Evolutionary conservation across 2,888 invertebrate species (phyloP).

Genomic region (Andrena marginata): DNA sequence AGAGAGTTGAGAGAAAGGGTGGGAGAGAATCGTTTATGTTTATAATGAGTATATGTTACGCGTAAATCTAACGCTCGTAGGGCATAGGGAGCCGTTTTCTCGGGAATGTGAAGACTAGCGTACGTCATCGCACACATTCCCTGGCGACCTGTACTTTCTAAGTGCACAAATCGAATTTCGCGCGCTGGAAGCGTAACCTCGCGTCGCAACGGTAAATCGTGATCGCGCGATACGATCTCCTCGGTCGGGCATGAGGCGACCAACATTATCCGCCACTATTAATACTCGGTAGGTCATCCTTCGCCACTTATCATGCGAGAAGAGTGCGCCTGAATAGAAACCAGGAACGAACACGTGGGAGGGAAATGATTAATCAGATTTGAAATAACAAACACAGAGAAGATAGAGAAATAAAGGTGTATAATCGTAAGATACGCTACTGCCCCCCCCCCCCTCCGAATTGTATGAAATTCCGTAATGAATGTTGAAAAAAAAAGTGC

Average conservation of each 20-base stretch:
- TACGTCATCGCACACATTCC: slow-evolving; percentile 29
- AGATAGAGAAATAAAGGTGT: slow-evolving; percentile 22
- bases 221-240: not conserved
- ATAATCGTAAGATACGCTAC: slow-evolving; percentile 53
- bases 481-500: slow-evolving; percentile 40
- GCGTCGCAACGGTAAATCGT: slow-evolving; percentile 5
- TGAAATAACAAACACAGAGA: not conserved
- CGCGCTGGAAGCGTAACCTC: slow-evolving; percentile 47
- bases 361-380: not conserved
- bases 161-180: slow-evolving; percentile 50
- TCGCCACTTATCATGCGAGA: slow-evolving; percentile 20
- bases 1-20: not conserved
- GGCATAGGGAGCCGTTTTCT: slow-evolving; percentile 39
- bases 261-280: slow-evolving; percentile 44
- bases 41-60: slow-evolving; percentile 34
- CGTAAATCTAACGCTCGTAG: slow-evolving; percentile 47
- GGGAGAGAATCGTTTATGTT: slow-evolving; percentile 41
- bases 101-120: slow-evolving; percentile 32
- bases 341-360: slow-evolving; percentile 22
- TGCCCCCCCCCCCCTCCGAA: slow-evolving; percentile 49
- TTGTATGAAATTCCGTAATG: slow-evolving; percentile 38
- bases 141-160: slow-evolving; percentile 49
- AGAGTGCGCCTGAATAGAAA: slow-evolving; percentile 14
- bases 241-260: slow-evolving; percentile 5
- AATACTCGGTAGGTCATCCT: slow-evolving; percentile 61